These are phyloP conservation scores for Tragelaphus scriptus DNA, from an alignment of 2,113 vertebrate genomes.

Conservation along the genomic window DNA sequence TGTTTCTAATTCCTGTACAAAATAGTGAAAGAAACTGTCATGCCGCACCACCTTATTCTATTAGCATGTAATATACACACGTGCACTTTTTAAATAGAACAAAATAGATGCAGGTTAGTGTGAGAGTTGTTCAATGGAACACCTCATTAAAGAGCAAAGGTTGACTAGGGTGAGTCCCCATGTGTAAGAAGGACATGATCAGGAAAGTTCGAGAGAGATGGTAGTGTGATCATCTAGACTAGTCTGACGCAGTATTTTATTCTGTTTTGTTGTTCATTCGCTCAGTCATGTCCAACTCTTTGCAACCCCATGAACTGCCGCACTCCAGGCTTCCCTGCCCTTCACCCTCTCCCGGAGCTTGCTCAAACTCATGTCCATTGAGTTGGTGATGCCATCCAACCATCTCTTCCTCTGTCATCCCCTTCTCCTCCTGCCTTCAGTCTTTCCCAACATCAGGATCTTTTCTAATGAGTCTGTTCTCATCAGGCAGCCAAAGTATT, in stretches of 20 bases:
- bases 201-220: neutral
- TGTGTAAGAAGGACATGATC: neutral
- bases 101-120: neutral
- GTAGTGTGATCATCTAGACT: neutral
- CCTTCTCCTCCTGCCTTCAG: neutral
- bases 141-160: neutral
- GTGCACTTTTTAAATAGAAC: neutral
- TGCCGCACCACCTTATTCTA: neutral
- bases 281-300: neutral
- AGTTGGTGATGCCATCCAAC: neutral
- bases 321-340: neutral
- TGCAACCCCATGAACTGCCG: neutral
- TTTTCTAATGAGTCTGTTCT: neutral
- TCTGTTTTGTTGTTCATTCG: neutral
- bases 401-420: neutral
- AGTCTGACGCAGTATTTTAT: neutral
- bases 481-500: neutral
- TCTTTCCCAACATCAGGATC: neutral
- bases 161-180: neutral
- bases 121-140: neutral
- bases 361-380: neutral
- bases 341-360: neutral
- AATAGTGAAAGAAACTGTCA: neutral
- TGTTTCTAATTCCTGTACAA: neutral
- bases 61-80: fast-evolving